Evolutionary conservation across 2,888 invertebrate species (phyloP).

Genomic region (Ormia ochracea): DNA sequence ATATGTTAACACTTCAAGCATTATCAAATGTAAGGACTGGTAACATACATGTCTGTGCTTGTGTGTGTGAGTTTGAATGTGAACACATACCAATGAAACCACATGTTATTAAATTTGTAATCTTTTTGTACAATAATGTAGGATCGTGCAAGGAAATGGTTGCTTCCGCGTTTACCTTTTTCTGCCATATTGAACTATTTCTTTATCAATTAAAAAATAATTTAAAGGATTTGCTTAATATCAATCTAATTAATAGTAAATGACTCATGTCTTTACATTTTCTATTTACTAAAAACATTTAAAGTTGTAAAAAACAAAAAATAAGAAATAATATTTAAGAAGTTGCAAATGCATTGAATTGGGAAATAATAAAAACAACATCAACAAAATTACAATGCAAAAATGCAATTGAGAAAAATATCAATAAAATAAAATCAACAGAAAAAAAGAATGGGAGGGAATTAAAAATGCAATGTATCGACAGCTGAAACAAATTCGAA

Average conservation of each 20-base stretch:
- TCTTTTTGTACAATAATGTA: neutral
- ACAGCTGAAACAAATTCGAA: slow-evolving; percentile 62
- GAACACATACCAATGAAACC: neutral
- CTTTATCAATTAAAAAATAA: neutral
- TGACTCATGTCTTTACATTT: neutral
- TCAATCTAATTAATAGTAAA: neutral
- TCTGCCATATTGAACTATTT: neutral
- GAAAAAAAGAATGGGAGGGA: neutral
- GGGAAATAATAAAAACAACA: slow-evolving; percentile 5
- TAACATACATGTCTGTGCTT: neutral
- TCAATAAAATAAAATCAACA: neutral
- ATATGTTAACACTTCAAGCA: slow-evolving; percentile 19
- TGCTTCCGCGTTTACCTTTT: neutral
- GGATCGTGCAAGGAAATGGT: neutral
- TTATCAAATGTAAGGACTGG: neutral
- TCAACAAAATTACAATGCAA: too few relatives aligned
- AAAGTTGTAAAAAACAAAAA: neutral
- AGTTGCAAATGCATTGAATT: slow-evolving; percentile 1
- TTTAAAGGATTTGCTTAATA: neutral
- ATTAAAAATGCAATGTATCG: slow-evolving; percentile 20
- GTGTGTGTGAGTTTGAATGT: neutral
- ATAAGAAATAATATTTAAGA: slow-evolving; percentile 13
- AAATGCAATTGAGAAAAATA: slow-evolving; percentile 3
- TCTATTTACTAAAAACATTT: too few relatives aligned
- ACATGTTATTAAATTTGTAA: neutral